Evolutionary conservation across 2,797 vertebrate genomes (phyloP).

Genomic region (Octomys mimax): DNA sequence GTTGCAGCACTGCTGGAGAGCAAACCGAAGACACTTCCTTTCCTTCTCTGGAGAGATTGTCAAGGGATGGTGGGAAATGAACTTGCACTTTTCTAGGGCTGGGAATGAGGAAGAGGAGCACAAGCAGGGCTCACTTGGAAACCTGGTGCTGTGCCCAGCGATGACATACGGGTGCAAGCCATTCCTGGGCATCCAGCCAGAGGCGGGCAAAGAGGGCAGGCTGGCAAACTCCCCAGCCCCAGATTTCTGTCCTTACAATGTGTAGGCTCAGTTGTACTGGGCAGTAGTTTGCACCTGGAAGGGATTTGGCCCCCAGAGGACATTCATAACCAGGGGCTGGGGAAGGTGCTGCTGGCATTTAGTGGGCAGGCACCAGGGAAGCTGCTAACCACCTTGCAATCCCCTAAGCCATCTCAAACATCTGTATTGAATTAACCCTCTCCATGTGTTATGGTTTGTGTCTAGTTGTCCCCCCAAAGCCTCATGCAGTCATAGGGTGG

Average conservation of each 20-base stretch:
- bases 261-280: neutral
- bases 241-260: neutral
- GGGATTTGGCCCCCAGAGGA: neutral
- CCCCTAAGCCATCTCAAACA: neutral
- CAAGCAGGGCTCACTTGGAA: neutral
- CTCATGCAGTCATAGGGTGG: no score
- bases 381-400: neutral
- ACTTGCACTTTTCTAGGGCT: conserved; percentile 23
- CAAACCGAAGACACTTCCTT: conserved; percentile 16
- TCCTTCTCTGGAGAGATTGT: conserved; percentile 24
- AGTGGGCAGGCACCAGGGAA: neutral
- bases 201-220: neutral
- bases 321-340: neutral
- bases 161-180: rapidly evolving
- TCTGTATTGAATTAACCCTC: neutral
- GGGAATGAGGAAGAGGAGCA: neutral
- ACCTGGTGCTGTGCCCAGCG: neutral
- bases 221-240: neutral
- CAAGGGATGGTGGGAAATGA: neutral
- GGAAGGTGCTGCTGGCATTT: neutral
- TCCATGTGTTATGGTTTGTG: no score
- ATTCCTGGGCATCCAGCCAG: neutral
- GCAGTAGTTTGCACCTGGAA: neutral
- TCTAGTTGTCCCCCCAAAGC: no score
- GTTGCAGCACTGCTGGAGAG: conserved; percentile 62